Base-by-base conservation (phyloP, 2,113 vertebrate species). In the Phoenicopterus ruber region DNA sequence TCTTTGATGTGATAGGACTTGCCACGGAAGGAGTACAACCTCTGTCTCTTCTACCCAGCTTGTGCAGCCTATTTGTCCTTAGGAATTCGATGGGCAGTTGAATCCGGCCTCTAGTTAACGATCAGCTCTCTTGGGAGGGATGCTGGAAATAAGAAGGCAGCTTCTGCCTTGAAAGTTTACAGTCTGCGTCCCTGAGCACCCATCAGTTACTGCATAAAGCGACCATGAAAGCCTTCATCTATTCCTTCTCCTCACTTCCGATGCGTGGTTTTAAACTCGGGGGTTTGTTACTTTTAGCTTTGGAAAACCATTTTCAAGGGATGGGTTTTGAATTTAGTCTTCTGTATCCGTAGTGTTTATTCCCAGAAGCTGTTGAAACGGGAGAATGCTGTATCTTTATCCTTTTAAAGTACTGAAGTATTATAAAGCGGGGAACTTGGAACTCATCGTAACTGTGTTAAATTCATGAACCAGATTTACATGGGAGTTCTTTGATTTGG, bases 281-380 rank as follows among this genome's bases (percentile, higher is more conserved):
- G n/a, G 10, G 1, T 11, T 67, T 67, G 17, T 73, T 82, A 61
- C 10, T 70, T 62, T 44, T 31, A 44, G 34, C 66, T 85, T 62
- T 47, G 47, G 20, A 70, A 93, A 77, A 29, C 3, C 13, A 29
- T 0, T 0, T 5, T 28, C n/a, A 73, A 58, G 10, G 14, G 22
- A 25, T 0, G 0, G 36, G 17, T 26, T 81, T 86, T 65, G 12
- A 74, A 80, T 86, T 65, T 32, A 80, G 32, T 34, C 36, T 58
- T 63, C 11, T 29, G 3, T 57, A 31, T 76, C 36, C 21, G 2
- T 61, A 24, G 40, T 15, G 50, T 13, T 47, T 46, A 42, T 6
- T 77, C 24, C 22, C 36, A 93, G 46, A 80, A 90, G 34, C 16
- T 94, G 72, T 20, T 84, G 65, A 78, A 76, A 58, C 58, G 10